Percentiles rank a stretch among this genome's conserved stretches.
These are phyloP conservation scores for Cyclina sinensis DNA, from an alignment of 1,140 invertebrate species.

Conservation along the genomic window DNA sequence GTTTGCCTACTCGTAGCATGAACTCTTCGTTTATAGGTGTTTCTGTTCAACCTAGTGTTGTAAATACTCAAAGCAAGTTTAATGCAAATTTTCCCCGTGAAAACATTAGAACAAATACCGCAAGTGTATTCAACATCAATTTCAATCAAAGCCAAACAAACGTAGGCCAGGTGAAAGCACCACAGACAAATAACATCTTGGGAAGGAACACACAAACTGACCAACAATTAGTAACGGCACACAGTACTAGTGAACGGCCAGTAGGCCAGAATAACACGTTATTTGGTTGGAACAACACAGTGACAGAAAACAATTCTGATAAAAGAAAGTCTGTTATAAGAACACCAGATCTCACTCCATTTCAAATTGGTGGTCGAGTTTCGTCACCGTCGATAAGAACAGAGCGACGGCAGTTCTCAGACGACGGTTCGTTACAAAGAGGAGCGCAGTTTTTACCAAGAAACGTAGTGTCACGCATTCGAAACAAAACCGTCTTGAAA, in stretches of 20 bases:
- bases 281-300: background rate
- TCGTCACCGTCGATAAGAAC: background rate
- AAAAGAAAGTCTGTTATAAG: background rate
- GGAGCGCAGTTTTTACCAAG: background rate
- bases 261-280: background rate
- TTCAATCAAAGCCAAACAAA: background rate
- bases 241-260: background rate
- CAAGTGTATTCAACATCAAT: background rate
- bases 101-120: background rate
- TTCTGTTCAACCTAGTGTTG: too few relatives aligned
- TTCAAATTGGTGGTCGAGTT: background rate
- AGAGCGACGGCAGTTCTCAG: background rate
- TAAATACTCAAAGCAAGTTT: background rate
- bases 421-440: background rate
- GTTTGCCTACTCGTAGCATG: background rate
- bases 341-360: background rate
- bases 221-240: background rate
- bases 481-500: background rate
- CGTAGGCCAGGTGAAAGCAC: background rate
- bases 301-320: background rate
- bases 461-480: background rate
- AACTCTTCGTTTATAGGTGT: too few relatives aligned
- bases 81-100: background rate
- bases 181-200: background rate
- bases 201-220: background rate